phyloP scores from a whole-genome alignment of 2,888 invertebrate genomes.

The Cephus rjabovi region DNA sequence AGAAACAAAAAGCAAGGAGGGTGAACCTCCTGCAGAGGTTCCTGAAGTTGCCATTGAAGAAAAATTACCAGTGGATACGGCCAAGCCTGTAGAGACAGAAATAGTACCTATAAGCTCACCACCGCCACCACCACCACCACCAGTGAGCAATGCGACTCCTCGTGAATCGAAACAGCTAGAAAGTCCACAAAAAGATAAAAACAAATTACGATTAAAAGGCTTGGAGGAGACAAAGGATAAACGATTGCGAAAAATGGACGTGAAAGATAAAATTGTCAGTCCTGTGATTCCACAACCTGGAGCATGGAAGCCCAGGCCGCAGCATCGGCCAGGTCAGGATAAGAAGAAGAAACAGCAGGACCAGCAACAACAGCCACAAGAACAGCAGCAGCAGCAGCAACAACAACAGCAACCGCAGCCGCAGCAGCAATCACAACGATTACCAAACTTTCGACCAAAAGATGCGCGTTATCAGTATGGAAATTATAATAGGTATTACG shows the following conservation, averaged over 20 bases:
- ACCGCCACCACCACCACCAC: constrained; percentile 13
- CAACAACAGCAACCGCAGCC: constrained; percentile 45
- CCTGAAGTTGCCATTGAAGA: constrained; percentile 16
- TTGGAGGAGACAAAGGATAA: constrained; percentile 60
- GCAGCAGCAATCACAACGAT: constrained; percentile 59
- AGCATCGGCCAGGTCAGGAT: constrained; percentile 67
- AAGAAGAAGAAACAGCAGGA: constrained; percentile 64
- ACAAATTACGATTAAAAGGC: constrained; percentile 54
- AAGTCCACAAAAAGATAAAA: constrained; percentile 53
- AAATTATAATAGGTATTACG: constrained; percentile 97
- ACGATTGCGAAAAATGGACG: constrained; percentile 74
- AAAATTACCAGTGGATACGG: constrained; percentile 6
- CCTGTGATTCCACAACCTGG: constrained; percentile 93
- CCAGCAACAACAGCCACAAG: constrained; percentile 33
- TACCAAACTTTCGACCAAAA: constrained; percentile 79
- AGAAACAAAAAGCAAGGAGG: constrained; percentile 66
- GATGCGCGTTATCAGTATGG: constrained; percentile 91
- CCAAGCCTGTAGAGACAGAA: constrained; percentile 31
- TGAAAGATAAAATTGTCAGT: constrained; percentile 90
- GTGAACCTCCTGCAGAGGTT: constrained; percentile 9
- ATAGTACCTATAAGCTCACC: constrained; percentile 26
- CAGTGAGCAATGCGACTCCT: constrained; percentile 16
- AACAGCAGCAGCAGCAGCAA: constrained; percentile 37
- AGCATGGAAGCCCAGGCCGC: constrained; percentile 77
- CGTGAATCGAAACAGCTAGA: constrained; percentile 39